Base-by-base conservation (phyloP, 2,797 vertebrate genomes). In the Megaceryle alcyon region DNA sequence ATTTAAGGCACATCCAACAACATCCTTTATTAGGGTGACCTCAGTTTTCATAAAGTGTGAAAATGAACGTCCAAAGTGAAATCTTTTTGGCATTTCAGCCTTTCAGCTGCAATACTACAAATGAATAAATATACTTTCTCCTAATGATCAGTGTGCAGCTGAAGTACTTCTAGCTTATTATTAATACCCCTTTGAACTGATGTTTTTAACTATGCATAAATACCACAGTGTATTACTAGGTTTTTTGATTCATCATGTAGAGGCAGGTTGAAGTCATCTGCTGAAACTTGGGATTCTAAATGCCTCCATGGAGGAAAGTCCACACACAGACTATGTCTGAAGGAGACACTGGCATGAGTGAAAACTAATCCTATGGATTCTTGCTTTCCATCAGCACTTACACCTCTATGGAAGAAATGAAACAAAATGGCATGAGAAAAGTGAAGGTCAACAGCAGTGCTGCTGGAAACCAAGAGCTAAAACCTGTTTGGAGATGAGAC, bases 111-210 rank as follows among this genome's bases (percentile, higher is more conserved):
- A 86, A n/a, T 21, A 5, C 17, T 57, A 6, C 53, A 60, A 31
- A 57, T 65, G 81, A 86, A 86, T 46, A 76, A 84, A 77, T 35
- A 95, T 2, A 8, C 37, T 90, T 90, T 75, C 83, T 85, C 39
- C 33, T 86, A 92, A 92, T 64, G 60, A 83, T 54, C 35, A 82
- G 17, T 7, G 4, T 48, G 25, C 51, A 85, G 76, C 41, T 70
- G 41, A 93, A 85, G 15, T 85, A 79, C 18, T 90, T 81, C 43
- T 33, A 71, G 35, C 29, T 73, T 87, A 75, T 92, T 95, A 89
- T 51, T 85, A 95, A 96, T 75, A 86, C 16, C 12, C 49, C 69
- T 91, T 90, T 92, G 69, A 92, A 91, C 54, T 43, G 51, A 86
- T 61, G 41, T 64, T 95, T 95, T 95, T 60, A 92, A 71, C 81